Base-by-base conservation (phyloP, 2,888 invertebrate genomes). In the Pharmacophagus antenor region DNA sequence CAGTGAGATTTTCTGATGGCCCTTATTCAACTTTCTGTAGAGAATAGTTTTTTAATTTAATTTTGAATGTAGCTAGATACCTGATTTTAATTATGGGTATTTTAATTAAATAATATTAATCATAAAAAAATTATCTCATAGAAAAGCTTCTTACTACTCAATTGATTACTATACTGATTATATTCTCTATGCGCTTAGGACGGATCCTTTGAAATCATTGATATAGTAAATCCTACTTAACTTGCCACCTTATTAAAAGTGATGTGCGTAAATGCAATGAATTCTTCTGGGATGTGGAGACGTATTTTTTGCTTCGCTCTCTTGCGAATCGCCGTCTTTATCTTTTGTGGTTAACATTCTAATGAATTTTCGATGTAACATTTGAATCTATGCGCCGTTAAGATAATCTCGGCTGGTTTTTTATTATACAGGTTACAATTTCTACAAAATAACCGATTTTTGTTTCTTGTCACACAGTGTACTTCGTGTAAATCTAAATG, bases 161-260 rank as follows among this genome's bases (percentile, higher is more conserved):
- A n/a, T n/a, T n/a, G n/a, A n/a, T n/a, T n/a, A n/a, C n/a, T n/a
- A n/a, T 62, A 67, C 66, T 69, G 79, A 76, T 80, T 81, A 83
- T 80, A 82, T 80, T 67, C 82, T 83, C 77, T 78, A 71, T 68
- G 65, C 69, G 70, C 72, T 83, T 80, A 84, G 80, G 23, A 52
- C 31, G 25, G 25, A 18, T 41, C 12, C 2, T 20, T 42, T 25
- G 48, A 17, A 54, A 54, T 54, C 44, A 31, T 56, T 22, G n/a
- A 27, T 56, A 20, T 57, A 51, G 56, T 51, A 51, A 55, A 50
- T 50, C 50, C 41, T 51, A 51, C 47, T 60, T 61, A 47, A 46
- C 55, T 17, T 20, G 37, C 37, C 31, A 44, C 21, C 51, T 52
- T 51, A 61, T 61, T 61, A 61, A 56, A 52, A 47, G 42, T 53